phyloP scores from a whole-genome alignment of 23 tunicate species.

The Ascidia mentula region DNA sequence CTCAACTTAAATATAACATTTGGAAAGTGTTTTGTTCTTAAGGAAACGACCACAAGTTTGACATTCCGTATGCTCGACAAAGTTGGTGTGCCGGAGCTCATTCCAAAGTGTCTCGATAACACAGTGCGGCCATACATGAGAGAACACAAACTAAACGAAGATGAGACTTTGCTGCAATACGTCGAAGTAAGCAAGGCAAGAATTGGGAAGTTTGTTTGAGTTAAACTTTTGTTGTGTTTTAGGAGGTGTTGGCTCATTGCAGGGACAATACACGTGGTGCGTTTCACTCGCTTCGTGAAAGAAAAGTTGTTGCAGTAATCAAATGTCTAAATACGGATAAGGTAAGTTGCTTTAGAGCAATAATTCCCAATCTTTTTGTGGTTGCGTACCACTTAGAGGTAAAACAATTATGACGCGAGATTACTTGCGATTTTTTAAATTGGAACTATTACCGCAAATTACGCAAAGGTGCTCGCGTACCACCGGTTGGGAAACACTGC shows the following conservation, averaged over 20 bases:
- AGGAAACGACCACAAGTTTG: conserved; percentile 67
- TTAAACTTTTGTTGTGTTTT: neutral
- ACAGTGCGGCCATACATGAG: conserved; percentile 81
- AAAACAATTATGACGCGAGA: too few species aligned
- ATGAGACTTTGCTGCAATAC: conserved; percentile 56
- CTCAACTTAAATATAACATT: too few species aligned
- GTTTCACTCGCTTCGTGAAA: conserved; percentile 47
- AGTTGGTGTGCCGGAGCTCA: conserved; percentile 66
- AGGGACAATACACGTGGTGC: conserved; percentile 22
- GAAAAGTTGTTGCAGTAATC: conserved; percentile 55
- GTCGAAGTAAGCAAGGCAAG: conserved; percentile 18
- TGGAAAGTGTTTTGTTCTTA: too few species aligned
- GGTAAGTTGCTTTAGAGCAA: conserved; percentile 31
- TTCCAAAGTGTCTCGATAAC: conserved; percentile 40
- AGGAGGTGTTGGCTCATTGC: conserved; percentile 43
- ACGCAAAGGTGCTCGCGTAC: too few species aligned
- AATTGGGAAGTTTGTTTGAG: neutral
- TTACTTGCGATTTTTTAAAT: too few species aligned
- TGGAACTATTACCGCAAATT: too few species aligned
- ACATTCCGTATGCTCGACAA: conserved; percentile 86
- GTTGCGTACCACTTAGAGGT: too few species aligned
- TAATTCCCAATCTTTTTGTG: too few species aligned
- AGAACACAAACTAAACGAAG: conserved; percentile 61
- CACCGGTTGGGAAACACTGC: too few species aligned
- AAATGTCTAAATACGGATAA: conserved; percentile 45